These are phyloP conservation scores for Anabacerthia variegaticeps DNA, from an alignment of 2,797 vertebrate genomes.

Conservation along the genomic window DNA sequence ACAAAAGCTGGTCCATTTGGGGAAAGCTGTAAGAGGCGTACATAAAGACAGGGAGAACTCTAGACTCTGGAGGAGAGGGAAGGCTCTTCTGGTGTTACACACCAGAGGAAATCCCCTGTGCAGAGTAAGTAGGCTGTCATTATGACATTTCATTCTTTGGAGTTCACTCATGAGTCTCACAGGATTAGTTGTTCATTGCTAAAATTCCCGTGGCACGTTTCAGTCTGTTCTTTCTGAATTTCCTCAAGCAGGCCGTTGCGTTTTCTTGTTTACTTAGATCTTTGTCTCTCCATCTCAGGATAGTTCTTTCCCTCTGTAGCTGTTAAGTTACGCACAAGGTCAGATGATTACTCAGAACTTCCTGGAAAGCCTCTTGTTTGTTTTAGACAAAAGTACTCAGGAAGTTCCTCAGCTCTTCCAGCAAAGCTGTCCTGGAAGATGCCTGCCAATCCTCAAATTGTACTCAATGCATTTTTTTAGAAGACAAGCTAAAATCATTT, in stretches of 20 bases:
- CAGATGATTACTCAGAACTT: constrained; percentile 65
- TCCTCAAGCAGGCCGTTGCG: neutral
- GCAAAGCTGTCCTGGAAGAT: neutral
- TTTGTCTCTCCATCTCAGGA: neutral
- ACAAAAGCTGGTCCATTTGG: neutral
- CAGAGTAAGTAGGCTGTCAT: neutral
- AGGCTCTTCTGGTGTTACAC: neutral
- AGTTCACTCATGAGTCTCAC: neutral
- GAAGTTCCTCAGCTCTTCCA: constrained; percentile 30
- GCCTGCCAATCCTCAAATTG: neutral
- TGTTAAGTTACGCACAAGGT: constrained; percentile 23
- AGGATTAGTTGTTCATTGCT: neutral
- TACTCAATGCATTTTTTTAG: neutral
- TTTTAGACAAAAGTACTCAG: constrained; percentile 35
- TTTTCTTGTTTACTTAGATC: constrained; percentile 18
- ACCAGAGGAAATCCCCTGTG: neutral
- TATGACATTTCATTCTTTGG: neutral
- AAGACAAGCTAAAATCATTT: neutral
- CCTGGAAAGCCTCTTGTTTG: constrained; percentile 54
- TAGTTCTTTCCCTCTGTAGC: constrained; percentile 36
- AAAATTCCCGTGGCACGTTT: neutral
- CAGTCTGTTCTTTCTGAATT: neutral
- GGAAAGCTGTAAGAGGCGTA: neutral
- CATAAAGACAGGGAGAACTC: neutral
- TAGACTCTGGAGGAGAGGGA: neutral